A percentile compares a stretch with the other conserved stretches of the same genome.
phyloP scores from a whole-genome alignment of 2,888 invertebrate species.

The Coelogynopora nodosa region DNA sequence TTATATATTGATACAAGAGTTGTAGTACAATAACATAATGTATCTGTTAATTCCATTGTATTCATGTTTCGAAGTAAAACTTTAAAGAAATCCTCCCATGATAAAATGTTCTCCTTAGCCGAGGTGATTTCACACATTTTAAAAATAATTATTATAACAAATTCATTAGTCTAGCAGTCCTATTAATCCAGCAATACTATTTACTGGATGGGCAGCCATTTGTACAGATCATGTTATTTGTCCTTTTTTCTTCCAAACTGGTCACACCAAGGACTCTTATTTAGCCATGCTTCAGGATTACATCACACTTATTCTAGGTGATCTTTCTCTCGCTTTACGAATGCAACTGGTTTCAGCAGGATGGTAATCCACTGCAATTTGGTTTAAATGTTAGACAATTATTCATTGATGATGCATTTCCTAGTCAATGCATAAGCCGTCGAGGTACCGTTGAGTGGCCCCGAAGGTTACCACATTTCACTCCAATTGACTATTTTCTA shows the following conservation, averaged over 20 bases:
- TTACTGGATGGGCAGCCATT: background rate
- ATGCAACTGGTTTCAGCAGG: background rate
- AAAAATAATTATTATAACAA: no score
- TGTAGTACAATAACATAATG: no score
- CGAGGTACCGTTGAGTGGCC: background rate
- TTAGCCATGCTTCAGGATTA: background rate
- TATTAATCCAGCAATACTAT: no score
- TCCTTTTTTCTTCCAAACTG: background rate
- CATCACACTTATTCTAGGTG: background rate
- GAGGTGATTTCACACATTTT: no score
- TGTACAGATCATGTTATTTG: background rate
- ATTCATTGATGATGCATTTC: background rate
- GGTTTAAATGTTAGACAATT: background rate
- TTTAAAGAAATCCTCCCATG: no score
- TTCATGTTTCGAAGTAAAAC: no score
- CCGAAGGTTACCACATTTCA: slow-evolving; percentile 35
- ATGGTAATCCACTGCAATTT: background rate
- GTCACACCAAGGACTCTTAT: background rate
- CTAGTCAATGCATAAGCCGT: background rate
- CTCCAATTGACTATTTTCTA: background rate
- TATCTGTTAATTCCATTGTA: no score
- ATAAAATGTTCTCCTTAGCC: no score
- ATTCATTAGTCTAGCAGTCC: no score
- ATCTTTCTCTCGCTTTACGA: background rate
- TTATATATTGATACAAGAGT: no score